Evolutionary conservation across 2,888 invertebrate genomes (phyloP).

Genomic region (Thymelicus sylvestris): DNA sequence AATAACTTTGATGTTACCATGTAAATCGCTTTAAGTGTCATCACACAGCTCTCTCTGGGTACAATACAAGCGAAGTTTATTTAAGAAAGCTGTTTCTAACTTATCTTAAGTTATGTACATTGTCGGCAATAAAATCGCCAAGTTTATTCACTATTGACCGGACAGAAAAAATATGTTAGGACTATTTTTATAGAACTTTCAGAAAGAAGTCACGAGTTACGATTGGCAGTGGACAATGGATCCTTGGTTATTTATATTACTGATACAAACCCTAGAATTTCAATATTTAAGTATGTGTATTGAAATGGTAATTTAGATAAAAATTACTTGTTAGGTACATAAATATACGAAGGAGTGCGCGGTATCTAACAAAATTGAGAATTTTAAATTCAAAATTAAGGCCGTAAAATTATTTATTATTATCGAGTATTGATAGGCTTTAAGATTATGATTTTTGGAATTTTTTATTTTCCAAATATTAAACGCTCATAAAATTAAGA

Average conservation of each 20-base stretch:
- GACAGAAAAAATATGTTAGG: slow-evolving; percentile 21
- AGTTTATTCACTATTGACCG: slow-evolving; percentile 11
- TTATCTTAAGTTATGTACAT: slow-evolving; percentile 22
- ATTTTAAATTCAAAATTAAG: no score
- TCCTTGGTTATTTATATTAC: not conserved
- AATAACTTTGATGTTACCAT: slow-evolving; percentile 13
- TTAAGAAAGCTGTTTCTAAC: slow-evolving; percentile 3
- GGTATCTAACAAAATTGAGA: no score
- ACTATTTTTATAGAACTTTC: slow-evolving; percentile 8
- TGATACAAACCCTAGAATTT: slow-evolving; percentile 4
- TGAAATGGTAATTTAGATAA: not conserved
- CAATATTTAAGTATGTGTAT: not conserved
- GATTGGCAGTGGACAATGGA: slow-evolving; percentile 16
- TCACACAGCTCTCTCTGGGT: slow-evolving; percentile 5
- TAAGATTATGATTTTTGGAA: no score
- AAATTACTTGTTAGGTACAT: no score
- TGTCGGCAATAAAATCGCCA: slow-evolving; percentile 16
- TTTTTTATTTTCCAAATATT: no score
- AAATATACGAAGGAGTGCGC: no score
- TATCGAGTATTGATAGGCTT: no score
- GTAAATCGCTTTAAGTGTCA: slow-evolving; percentile 16
- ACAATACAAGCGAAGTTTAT: slow-evolving; percentile 19
- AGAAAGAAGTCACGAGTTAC: slow-evolving; percentile 7
- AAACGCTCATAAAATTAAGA: no score
- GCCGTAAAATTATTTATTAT: no score